A percentile compares a stretch with the other conserved stretches of the same genome.
Conservation (phyloP, 1,140 invertebrate species). For the Calliopsis andreniformis region DNA sequence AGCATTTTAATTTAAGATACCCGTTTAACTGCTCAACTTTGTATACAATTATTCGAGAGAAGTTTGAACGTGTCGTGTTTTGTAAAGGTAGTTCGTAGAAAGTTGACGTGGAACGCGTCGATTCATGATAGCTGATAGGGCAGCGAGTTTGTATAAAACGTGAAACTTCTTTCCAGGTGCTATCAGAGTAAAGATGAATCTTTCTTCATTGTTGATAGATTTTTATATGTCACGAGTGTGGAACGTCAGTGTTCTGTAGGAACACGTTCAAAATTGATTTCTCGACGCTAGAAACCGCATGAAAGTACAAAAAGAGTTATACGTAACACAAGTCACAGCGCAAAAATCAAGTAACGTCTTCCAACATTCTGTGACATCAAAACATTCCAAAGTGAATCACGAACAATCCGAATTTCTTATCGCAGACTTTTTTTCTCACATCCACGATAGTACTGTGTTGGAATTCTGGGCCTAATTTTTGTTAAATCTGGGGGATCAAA, state of each 20-base stretch:
- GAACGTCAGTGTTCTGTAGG: background rate
- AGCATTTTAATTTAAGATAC: conserved; percentile 48
- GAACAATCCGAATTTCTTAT: conserved; percentile 47
- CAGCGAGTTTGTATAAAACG: conserved; percentile 9
- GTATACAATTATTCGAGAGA: conserved; percentile 58
- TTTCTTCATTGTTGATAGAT: conserved; percentile 45
- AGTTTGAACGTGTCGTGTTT: conserved; percentile 36
- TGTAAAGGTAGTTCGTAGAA: conserved; percentile 46
- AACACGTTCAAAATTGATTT: conserved; percentile 37
- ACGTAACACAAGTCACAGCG: conserved; percentile 9
- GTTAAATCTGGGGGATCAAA: conserved; percentile 58
- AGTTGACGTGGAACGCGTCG: background rate
- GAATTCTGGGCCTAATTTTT: conserved; percentile 53
- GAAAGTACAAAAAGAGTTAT: conserved; percentile 56
- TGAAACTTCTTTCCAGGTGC: conserved; percentile 42
- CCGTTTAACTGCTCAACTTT: conserved; percentile 59
- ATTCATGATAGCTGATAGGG: conserved; percentile 24
- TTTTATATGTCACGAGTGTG: conserved; percentile 46
- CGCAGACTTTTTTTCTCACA: conserved; percentile 29
- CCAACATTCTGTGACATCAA: conserved; percentile 45
- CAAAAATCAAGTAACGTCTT: conserved; percentile 45
- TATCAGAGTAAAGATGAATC: conserved; percentile 35
- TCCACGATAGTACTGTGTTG: background rate
- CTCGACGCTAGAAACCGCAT: conserved; percentile 26
- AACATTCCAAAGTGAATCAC: conserved; percentile 63